Conservation (phyloP, 2,113 vertebrate genomes). For the Ctenodactylus gundi region DNA sequence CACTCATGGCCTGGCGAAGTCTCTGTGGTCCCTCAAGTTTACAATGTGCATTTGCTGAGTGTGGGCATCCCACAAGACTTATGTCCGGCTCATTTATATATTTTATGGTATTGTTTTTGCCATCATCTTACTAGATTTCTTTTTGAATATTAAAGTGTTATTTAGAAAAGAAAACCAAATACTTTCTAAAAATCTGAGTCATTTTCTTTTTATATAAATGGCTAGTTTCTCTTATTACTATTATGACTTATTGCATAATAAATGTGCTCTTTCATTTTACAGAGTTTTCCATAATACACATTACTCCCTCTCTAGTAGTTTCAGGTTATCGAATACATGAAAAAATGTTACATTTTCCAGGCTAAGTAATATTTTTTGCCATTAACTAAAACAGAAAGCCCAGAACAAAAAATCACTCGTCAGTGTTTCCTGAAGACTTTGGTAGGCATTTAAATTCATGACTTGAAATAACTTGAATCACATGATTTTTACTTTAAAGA, state of each 20-base stretch:
- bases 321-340: not conserved
- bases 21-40: not conserved
- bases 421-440: not conserved
- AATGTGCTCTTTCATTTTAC: not conserved
- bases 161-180: not conserved
- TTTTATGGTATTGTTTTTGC: not conserved
- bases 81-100: not conserved
- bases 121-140: not conserved
- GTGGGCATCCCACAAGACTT: not conserved
- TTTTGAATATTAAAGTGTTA: not conserved
- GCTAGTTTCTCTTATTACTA: not conserved
- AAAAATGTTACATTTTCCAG: not conserved
- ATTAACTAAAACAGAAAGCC: not conserved
- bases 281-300: not conserved
- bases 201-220: not conserved
- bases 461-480: not conserved
- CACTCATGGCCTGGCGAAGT: accelerated
- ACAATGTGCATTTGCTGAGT: not conserved
- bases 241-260: not conserved
- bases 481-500: constrained; percentile 1
- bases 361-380: not conserved
- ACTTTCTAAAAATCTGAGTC: not conserved
- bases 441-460: not conserved
- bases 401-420: not conserved
- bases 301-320: not conserved